These are phyloP conservation scores for Macrotis lagotis DNA, from an alignment of 2,113 vertebrate species.

Conservation along the genomic window DNA sequence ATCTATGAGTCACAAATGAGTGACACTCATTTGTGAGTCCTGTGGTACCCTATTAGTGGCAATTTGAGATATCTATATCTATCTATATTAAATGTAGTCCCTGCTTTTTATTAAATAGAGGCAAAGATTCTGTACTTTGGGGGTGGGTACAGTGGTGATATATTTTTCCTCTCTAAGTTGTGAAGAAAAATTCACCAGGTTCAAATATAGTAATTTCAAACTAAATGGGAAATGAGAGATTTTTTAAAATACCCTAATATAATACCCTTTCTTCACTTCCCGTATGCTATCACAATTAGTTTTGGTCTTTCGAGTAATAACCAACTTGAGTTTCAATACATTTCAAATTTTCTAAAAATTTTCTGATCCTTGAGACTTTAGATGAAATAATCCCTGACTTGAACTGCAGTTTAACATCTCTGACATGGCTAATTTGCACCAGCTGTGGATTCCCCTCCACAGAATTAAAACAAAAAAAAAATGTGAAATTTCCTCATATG, in stretches of 20 bases:
- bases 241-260: slow-evolving; percentile 12
- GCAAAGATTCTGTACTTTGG: neutral
- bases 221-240: neutral
- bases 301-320: slow-evolving; percentile 30
- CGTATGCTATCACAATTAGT: neutral
- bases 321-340: slow-evolving; percentile 15
- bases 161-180: neutral
- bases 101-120: neutral
- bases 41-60: neutral
- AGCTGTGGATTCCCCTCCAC: neutral
- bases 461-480: neutral
- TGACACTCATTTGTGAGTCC: neutral
- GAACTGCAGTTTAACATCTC: slow-evolving; percentile 4
- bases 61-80: neutral
- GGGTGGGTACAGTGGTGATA: neutral
- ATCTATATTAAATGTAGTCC: neutral
- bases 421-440: neutral
- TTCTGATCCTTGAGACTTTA: slow-evolving; percentile 50
- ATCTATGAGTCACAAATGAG: no score
- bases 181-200: neutral
- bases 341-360: slow-evolving; percentile 10
- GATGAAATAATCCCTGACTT: slow-evolving; percentile 45
- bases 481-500: neutral
- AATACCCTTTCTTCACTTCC: neutral
- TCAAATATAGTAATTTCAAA: neutral